Conservation (phyloP, 92 coral and sea anemone species). For the Phenganax marumi region DNA sequence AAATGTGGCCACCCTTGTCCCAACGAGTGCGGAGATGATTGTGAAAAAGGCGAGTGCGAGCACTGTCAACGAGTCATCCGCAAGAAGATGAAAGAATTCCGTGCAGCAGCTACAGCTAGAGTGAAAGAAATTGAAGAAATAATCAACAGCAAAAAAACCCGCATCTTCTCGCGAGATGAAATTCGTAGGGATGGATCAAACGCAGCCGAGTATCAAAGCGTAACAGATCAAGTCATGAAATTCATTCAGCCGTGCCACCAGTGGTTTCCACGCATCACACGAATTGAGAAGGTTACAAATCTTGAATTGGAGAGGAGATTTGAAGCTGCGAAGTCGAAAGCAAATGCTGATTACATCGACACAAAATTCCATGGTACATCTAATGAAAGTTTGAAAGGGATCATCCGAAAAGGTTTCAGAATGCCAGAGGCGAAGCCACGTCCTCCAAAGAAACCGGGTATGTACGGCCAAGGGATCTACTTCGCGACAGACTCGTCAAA, state of each 20-base stretch:
- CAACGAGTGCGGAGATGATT: conserved; percentile 42
- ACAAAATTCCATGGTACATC: conserved; percentile 47
- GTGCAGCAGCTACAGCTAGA: conserved; percentile 11
- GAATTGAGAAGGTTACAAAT: conserved; percentile 40
- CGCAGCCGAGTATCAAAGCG: conserved; percentile 42
- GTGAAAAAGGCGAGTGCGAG: conserved; percentile 47
- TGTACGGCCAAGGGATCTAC: conserved; percentile 51
- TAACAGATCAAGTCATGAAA: conserved; percentile 38
- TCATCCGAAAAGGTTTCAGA: conserved; percentile 34
- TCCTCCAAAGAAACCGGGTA: conserved; percentile 33
- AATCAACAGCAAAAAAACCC: conserved; percentile 9
- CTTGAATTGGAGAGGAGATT: conserved; percentile 39
- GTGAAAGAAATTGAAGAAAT: conserved; percentile 32
- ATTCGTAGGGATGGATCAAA: conserved; percentile 1
- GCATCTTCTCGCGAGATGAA: background rate
- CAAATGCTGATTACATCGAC: conserved; percentile 41
- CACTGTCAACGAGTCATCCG: background rate
- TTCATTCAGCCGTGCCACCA: conserved; percentile 46
- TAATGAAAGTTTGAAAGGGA: conserved; percentile 17
- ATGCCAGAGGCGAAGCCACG: conserved; percentile 39
- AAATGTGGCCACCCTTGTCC: conserved; percentile 43
- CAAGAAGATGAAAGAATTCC: conserved; percentile 31
- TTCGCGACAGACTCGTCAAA: conserved; percentile 48
- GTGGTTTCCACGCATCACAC: conserved; percentile 36
- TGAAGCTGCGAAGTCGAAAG: conserved; percentile 40